phyloP scores from a whole-genome alignment of 2,797 vertebrate genomes.

The Perodicticus potto region DNA sequence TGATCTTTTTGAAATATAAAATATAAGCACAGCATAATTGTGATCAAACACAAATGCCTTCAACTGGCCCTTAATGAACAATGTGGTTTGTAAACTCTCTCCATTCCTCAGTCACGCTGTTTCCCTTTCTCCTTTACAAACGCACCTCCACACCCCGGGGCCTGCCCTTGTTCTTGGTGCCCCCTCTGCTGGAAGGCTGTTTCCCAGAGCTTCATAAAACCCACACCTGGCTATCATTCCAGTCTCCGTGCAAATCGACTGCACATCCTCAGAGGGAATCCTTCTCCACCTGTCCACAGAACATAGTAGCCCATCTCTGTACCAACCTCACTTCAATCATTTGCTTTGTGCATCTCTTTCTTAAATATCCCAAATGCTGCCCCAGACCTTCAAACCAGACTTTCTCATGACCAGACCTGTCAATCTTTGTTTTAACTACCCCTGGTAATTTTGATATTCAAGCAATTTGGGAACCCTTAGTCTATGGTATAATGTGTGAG shows the following conservation, averaged over 20 bases:
- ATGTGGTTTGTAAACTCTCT: not conserved
- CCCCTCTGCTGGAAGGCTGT: not conserved
- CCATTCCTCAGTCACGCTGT: not conserved
- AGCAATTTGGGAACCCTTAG: not conserved
- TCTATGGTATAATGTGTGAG: not conserved
- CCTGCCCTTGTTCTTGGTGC: not conserved
- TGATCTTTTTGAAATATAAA: not conserved
- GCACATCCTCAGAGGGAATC: not conserved
- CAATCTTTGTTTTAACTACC: not conserved
- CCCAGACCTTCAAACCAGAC: not conserved
- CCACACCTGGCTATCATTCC: not conserved
- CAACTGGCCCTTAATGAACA: not conserved
- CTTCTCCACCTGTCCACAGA: not conserved
- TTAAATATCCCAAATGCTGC: not conserved
- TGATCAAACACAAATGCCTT: not conserved
- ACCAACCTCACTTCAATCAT: not conserved
- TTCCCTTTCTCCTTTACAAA: not conserved
- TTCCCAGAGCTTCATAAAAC: not conserved
- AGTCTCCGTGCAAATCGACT: not conserved
- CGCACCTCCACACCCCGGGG: too few species aligned
- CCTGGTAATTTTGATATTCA: not conserved
- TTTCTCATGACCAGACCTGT: not conserved
- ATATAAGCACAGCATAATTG: not conserved
- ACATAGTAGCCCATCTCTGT: accelerated
- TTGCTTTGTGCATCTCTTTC: not conserved